phyloP scores from a whole-genome alignment of 2,888 invertebrate genomes.

The Noctua comes region DNA sequence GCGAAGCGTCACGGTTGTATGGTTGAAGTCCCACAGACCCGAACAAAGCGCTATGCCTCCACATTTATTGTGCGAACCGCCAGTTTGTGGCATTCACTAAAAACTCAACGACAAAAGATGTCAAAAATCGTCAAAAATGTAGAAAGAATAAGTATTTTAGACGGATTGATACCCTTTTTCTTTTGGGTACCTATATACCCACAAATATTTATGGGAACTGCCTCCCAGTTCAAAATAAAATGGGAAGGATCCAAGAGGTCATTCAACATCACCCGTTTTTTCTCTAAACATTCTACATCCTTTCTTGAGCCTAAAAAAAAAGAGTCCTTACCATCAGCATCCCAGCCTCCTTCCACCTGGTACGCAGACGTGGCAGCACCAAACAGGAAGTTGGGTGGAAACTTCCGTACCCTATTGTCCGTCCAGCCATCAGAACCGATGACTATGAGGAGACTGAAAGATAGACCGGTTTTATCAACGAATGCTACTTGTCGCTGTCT shows the following conservation, averaged over 20 bases:
- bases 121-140: too few relatives aligned
- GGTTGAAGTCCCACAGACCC: too few relatives aligned
- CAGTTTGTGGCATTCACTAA: too few relatives aligned
- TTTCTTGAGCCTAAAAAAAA: background rate
- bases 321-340: slow-evolving; percentile 86
- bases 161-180: background rate
- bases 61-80: too few relatives aligned
- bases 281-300: background rate
- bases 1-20: too few relatives aligned
- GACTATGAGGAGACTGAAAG: slow-evolving; percentile 71
- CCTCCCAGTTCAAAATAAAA: background rate
- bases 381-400: slow-evolving; percentile 80
- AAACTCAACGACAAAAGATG: too few relatives aligned
- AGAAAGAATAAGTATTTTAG: background rate
- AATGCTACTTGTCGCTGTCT: too few relatives aligned
- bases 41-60: too few relatives aligned
- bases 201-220: background rate
- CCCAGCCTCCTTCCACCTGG: slow-evolving; percentile 91
- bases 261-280: background rate
- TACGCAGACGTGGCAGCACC: slow-evolving; percentile 87
- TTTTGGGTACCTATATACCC: too few relatives aligned
- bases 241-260: background rate
- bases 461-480: background rate
- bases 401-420: slow-evolving; percentile 75
- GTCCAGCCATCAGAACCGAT: slow-evolving; percentile 70